Conservation (phyloP, 2,888 invertebrate genomes). For the Leptarthrus brevirostris region DNA sequence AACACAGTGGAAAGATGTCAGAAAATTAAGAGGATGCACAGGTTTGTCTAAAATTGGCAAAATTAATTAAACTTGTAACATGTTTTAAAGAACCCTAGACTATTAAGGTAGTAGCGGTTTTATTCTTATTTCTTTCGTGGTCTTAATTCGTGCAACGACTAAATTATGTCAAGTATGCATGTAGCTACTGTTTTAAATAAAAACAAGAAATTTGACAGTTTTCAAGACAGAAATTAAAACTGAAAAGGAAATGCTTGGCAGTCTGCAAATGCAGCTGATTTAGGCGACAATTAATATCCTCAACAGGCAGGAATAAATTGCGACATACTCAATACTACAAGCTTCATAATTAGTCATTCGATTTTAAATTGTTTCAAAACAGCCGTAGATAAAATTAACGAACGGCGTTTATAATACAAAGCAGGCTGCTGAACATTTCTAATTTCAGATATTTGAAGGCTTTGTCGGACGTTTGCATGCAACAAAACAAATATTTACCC, state of each 20-base stretch:
- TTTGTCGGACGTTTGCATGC: not conserved
- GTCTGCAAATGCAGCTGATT: not conserved
- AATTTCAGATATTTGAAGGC: slow-evolving; percentile 3
- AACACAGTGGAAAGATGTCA: too few relatives aligned
- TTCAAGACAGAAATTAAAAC: not conserved
- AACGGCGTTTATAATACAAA: too few relatives aligned
- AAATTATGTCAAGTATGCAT: not conserved
- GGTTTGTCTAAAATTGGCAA: too few relatives aligned
- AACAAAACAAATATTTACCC: too few relatives aligned
- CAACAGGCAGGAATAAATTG: not conserved
- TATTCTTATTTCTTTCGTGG: too few relatives aligned
- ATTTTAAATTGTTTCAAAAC: not conserved
- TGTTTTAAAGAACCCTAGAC: too few relatives aligned
- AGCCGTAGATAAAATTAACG: too few relatives aligned
- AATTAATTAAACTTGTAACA: too few relatives aligned
- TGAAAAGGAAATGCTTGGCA: not conserved
- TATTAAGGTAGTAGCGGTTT: too few relatives aligned
- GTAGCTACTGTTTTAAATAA: not conserved
- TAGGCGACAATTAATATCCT: not conserved
- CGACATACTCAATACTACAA: not conserved
- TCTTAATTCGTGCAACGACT: not conserved
- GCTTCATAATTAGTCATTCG: not conserved
- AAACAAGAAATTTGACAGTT: not conserved
- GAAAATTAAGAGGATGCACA: too few relatives aligned
- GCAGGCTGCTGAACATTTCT: too few relatives aligned